Conservation (phyloP, 2,888 invertebrate genomes). For the Hemaris fuciformis region DNA sequence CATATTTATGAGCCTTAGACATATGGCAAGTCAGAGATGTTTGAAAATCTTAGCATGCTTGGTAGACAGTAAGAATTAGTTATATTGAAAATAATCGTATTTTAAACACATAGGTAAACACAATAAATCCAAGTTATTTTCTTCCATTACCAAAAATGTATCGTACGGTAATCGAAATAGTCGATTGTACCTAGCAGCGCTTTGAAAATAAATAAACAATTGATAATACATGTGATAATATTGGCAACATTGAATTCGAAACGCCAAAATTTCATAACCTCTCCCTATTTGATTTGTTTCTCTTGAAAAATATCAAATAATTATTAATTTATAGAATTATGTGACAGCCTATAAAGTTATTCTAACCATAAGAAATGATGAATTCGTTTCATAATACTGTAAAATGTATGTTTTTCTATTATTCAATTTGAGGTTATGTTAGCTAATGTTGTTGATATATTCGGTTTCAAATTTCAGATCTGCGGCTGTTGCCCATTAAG, state of each 20-base stretch:
- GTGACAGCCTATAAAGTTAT: not conserved
- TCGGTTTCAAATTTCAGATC: conserved; percentile 49
- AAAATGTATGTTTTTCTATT: conserved; percentile 59
- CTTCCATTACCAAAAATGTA: too few species aligned
- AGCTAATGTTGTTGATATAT: conserved; percentile 15
- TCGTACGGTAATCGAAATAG: too few species aligned
- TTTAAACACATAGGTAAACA: too few species aligned
- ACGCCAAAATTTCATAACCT: not conserved
- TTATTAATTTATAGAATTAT: not conserved
- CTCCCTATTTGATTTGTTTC: not conserved
- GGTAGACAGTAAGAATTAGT: too few species aligned
- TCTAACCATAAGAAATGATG: conserved; percentile 43
- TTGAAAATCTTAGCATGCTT: too few species aligned
- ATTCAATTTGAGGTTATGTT: conserved; percentile 50
- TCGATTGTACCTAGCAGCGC: too few species aligned
- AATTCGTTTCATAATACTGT: conserved; percentile 62
- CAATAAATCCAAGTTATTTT: too few species aligned
- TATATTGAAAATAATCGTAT: too few species aligned
- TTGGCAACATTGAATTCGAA: not conserved
- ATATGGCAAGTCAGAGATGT: too few species aligned
- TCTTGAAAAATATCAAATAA: not conserved
- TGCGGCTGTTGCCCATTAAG: conserved; percentile 62
- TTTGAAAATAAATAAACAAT: too few species aligned
- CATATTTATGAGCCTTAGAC: too few species aligned
- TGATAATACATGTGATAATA: too few species aligned